Evolutionary conservation across 2,888 invertebrate species (phyloP), one percentile per base, ranked within the genome.

Genomic region (Embidobia sp.): DNA sequence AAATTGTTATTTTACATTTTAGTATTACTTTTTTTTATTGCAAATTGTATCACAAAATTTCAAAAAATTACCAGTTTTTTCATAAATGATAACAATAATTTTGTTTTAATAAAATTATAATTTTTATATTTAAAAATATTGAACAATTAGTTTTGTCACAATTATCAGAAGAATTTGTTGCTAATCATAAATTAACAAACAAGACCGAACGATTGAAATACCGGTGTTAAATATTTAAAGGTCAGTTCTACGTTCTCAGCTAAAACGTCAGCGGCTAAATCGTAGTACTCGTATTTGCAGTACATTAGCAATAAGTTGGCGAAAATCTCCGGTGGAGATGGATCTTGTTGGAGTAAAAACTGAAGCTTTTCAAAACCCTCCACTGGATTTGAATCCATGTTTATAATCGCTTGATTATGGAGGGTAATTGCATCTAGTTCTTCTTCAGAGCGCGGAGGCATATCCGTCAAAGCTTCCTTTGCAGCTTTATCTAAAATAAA

Each of bases 251-350:
- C 96, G 90, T 99, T 98, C 90, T 99, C 99, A 3, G 99, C 99
- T 77, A 99, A 90, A 29, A 99, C 96, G 90, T 99, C 99, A 0
- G 99, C 99, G 6, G 99, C 99, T 73, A 99, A 91, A 89, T 99
- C 99, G 87, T 95, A 98, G 88, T 98, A 97, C 90, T 98, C 98
- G 89, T 98, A 97, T 89, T 98, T 98, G 88, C 98, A 97, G 87
- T 99, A 99, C 0, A 98, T 91, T 2, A 99, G 91, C 37, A 99
- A 91, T 13, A 99, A 92, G 90, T 99, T 99, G 0, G 97, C 95
- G 89, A 99, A 98, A 0, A 99, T 98, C 91, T 99, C 99, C 8
- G 97, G 96, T 2, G 99, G 99, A 87, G 98, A 99, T 1, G 97
- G 96, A 85, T 97, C 97, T 86, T 99, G 97, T 85, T 98, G 97